A percentile compares a stretch with the other conserved stretches of the same genome.
phyloP scores from a whole-genome alignment of 2,888 invertebrate species.

The Drosophila fungiperda region DNA sequence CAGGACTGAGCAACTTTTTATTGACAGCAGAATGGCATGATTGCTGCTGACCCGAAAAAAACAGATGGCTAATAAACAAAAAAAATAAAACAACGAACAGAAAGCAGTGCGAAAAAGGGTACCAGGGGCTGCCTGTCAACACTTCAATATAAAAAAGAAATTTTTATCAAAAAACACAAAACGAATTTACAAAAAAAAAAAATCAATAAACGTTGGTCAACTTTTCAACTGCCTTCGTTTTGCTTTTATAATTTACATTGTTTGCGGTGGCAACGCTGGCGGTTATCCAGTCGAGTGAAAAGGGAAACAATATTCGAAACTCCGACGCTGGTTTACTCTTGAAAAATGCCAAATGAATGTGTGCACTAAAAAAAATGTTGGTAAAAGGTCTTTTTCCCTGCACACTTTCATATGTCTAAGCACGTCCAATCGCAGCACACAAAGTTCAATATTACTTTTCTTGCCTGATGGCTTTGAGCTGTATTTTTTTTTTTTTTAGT shows the following conservation, averaged over 20 bases:
- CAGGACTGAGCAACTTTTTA: conserved; percentile 56
- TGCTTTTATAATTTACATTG: conserved; percentile 77
- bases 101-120: conserved; percentile 29
- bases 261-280: conserved; percentile 61
- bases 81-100: conserved; percentile 1
- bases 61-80: conserved; percentile 36
- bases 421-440: not conserved
- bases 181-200: conserved; percentile 2
- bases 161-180: not conserved
- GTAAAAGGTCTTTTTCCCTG: not conserved
- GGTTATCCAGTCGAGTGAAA: conserved; percentile 39
- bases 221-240: conserved; percentile 63
- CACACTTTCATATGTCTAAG: conserved; percentile 4
- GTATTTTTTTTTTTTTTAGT: not conserved
- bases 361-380: conserved; percentile 14
- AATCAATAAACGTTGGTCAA: conserved; percentile 50
- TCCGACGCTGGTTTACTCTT: conserved; percentile 32
- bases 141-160: conserved; percentile 47
- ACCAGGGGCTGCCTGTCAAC: conserved; percentile 55
- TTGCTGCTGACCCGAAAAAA: conserved; percentile 64
- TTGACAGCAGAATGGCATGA: conserved; percentile 74
- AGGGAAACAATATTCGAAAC: conserved; percentile 33
- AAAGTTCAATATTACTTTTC: not conserved
- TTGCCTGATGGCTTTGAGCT: not conserved
- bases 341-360: conserved; percentile 28